These are phyloP conservation scores for Myripristis murdjan DNA, from an alignment of 2,797 vertebrate species.

Conservation along the genomic window DNA sequence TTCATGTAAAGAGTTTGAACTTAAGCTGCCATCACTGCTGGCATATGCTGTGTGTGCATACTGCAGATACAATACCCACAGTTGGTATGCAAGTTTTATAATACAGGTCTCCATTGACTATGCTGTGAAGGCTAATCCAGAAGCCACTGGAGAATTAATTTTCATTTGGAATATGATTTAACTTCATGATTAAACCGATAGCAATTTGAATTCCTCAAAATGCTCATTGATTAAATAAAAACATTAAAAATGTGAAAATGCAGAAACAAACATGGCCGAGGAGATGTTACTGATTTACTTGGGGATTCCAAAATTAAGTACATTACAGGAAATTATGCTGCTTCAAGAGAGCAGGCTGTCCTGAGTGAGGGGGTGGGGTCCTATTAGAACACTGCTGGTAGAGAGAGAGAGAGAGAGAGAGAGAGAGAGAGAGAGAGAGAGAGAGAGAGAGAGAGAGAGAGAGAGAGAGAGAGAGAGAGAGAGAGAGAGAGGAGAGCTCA, in stretches of 20 bases:
- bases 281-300: slow-evolving; percentile 77
- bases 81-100: slow-evolving; percentile 41
- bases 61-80: slow-evolving; percentile 47
- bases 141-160: slow-evolving; percentile 65
- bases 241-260: slow-evolving; percentile 58
- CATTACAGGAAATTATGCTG: slow-evolving; percentile 85
- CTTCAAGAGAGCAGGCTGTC: slow-evolving; percentile 84
- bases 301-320: slow-evolving; percentile 83
- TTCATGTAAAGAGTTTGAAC: slow-evolving; percentile 32
- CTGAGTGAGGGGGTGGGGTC: slow-evolving; percentile 82
- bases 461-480: slow-evolving; percentile 30
- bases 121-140: slow-evolving; percentile 62
- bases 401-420: slow-evolving; percentile 29
- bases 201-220: slow-evolving; percentile 47
- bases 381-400: slow-evolving; percentile 80
- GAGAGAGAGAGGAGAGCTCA: slow-evolving; percentile 59
- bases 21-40: slow-evolving; percentile 47
- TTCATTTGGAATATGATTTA: slow-evolving; percentile 67
- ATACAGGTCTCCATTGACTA: slow-evolving; percentile 56
- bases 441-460: slow-evolving; percentile 40
- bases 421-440: slow-evolving; percentile 36
- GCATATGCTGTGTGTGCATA: slow-evolving; percentile 50
- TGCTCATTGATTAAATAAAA: slow-evolving; percentile 5
- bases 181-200: slow-evolving; percentile 73
- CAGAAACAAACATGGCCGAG: slow-evolving; percentile 74